Evolutionary conservation across 2,888 invertebrate genomes (phyloP), one percentile per base, ranked within the genome.

Genomic region (Callimorpha dominula): DNA sequence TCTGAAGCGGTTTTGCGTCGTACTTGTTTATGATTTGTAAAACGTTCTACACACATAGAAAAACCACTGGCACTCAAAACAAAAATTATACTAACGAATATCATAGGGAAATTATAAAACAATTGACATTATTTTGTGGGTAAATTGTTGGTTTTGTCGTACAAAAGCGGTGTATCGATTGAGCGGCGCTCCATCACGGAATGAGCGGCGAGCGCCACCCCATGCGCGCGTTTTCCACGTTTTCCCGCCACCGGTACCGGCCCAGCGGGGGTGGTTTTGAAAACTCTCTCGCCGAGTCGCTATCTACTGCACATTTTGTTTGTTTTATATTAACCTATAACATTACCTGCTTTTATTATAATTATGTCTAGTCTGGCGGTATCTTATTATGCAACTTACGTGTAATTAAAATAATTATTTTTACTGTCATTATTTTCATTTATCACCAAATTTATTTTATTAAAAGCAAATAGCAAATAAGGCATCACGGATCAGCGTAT

Each of bases 141-240:
- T 73, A 78, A 82, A 81, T 79, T 79, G 78, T 78, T 79, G 79
- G 79, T 79, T 83, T 87, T 82, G 83, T 82, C 79, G 81, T 85
- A 85, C 87, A 82, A 83, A 87, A 88, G 86, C 85, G 80, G 83
- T 78, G 85, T 94, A 94, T 94, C 88, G 94, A 94, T 94, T 93
- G 88, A 84, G 92, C 93, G 93, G 91, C 94, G 93, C 93, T 90
- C 89, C 84, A 79, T 79, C 86, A 89, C 93, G 87, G 93, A 94
- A 91, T 94, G 95, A 93, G 85, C 88, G 88, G 85, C 85, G 75
- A 73, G 79, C 82, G 84, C 85, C 86, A 86, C 85, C 85, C 86
- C 84, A 83, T 94, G 95, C 94, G 95, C 95, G 91, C 92, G 93
- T 94, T 95, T 95, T 94, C 94, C 93, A 82, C 89, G 80, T 86